Evolutionary conservation across 2,888 invertebrate genomes (phyloP), one percentile per base, ranked within the genome.

Genomic region (Phorcus lineatus): DNA sequence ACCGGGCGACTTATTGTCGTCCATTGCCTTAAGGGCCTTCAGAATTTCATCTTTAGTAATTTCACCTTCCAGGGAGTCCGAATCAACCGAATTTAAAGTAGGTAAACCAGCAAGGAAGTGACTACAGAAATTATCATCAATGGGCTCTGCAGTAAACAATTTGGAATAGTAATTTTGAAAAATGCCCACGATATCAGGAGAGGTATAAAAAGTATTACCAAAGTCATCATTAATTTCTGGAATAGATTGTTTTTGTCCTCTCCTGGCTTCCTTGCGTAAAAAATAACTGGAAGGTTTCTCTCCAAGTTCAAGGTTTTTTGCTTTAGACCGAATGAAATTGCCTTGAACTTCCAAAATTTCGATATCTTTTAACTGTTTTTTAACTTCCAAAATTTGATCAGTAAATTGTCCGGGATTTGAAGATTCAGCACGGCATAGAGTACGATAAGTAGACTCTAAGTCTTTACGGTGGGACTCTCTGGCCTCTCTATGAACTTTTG

Each of bases 1-100:
- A 55, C 84, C 86, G 13, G 84, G 85, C 11, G 82, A 79, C 62
- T 85, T 85, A 77, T 80, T 76, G 66, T 77, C 78, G 13, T 79
- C 54, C 80, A 82, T 82, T 17, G 52, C 70, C n/a, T 78, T 79
- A 28, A 84, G 52, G 17, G 84, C 78, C 11, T 53, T 67, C 7
- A 53, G 17, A 53, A 52, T 24, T 78, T 78, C 74, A 53, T 74
- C 16, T 24, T 22, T 31, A 4, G n/a, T 11, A 7, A 78, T 78
- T 53, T 40, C 52, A 31, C 74, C 78, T 67, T 78, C 74, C 28
- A 62, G 62, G 16, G 28, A 22, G 24, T 22, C 22, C 62, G 62
- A 62, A 62, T 22, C n/a, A 22, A 22, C 22, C 47, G 47, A 40
- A 52, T 78, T 54, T 4, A 70, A 17, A 28, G 11, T 70, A 52